A percentile compares a stretch with the other conserved stretches of the same genome.
Evolutionary conservation across 1,140 invertebrate species (phyloP).

Genomic region (Drosophila eugracilis): DNA sequence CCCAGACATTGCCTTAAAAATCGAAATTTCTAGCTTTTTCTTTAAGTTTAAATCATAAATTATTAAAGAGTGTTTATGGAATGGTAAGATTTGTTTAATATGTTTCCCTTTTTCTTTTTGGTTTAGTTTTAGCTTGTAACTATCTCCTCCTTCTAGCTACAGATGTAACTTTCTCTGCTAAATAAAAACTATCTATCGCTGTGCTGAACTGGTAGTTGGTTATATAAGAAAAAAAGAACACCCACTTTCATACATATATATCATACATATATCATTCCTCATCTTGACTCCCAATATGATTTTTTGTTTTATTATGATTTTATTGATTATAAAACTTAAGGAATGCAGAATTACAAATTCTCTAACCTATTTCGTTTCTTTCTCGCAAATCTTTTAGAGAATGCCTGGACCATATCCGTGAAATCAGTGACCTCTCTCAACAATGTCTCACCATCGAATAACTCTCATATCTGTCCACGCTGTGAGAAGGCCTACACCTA

Average conservation of each 20-base stretch:
- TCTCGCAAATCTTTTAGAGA: conserved; percentile 65
- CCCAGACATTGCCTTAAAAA: conserved; percentile 9
- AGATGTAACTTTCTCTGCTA: conserved; percentile 13
- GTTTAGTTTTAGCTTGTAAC: conserved; percentile 19
- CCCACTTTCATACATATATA: conserved; percentile 29
- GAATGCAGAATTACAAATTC: conserved; percentile 10
- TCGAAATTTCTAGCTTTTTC: neutral
- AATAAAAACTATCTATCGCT: conserved; percentile 46
- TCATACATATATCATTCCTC: conserved; percentile 35
- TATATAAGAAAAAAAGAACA: conserved; percentile 28
- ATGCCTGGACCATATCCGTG: conserved; percentile 66
- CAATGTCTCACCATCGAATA: conserved; percentile 46
- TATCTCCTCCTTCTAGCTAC: conserved; percentile 24
- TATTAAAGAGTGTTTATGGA: neutral
- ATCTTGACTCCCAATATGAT: conserved; percentile 2
- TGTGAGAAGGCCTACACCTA: conserved; percentile 88
- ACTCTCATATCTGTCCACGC: conserved; percentile 84
- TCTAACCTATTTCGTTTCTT: conserved; percentile 77
- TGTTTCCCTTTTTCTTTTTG: conserved; percentile 1
- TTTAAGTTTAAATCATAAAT: neutral
- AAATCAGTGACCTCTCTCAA: conserved; percentile 82
- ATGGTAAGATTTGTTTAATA: conserved; percentile 29
- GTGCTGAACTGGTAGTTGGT: conserved; percentile 40
- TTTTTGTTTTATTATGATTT: conserved; percentile 10
- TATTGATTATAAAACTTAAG: too few species aligned